These are phyloP conservation scores for Argentina silus DNA, from an alignment of 2,797 vertebrate genomes.

Conservation along the genomic window DNA sequence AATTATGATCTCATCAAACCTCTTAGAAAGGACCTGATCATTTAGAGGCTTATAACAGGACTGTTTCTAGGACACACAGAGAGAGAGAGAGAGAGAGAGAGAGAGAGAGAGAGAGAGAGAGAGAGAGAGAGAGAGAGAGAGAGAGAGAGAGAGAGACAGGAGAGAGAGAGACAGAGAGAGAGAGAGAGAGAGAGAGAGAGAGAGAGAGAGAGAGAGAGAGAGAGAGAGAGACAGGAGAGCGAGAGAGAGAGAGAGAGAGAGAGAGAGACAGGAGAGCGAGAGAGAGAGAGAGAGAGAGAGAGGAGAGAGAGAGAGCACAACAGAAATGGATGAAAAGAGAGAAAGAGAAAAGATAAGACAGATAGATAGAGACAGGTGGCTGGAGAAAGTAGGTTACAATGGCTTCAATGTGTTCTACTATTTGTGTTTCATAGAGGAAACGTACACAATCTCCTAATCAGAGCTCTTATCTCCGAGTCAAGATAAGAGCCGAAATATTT, in stretches of 20 bases:
- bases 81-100: neutral
- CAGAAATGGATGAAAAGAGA: constrained; percentile 3
- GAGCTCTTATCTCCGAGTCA: too few species aligned
- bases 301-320: neutral
- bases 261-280: neutral
- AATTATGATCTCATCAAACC: constrained; percentile 27
- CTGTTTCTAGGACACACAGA: neutral
- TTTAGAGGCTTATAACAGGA: neutral
- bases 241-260: neutral
- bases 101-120: neutral
- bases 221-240: too few species aligned
- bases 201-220: too few species aligned
- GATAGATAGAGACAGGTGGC: too few species aligned
- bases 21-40: neutral
- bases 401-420: too few species aligned
- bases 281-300: neutral
- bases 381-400: too few species aligned
- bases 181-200: neutral
- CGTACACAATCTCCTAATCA: too few species aligned
- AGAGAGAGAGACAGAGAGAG: neutral
- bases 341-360: too few species aligned
- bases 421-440: too few species aligned
- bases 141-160: neutral
- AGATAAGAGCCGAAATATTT: too few species aligned
- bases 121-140: neutral